Evolutionary conservation across 2,888 invertebrate genomes (phyloP), one percentile per base, ranked within the genome.

Genomic region (Scaptomyza tumidula): DNA sequence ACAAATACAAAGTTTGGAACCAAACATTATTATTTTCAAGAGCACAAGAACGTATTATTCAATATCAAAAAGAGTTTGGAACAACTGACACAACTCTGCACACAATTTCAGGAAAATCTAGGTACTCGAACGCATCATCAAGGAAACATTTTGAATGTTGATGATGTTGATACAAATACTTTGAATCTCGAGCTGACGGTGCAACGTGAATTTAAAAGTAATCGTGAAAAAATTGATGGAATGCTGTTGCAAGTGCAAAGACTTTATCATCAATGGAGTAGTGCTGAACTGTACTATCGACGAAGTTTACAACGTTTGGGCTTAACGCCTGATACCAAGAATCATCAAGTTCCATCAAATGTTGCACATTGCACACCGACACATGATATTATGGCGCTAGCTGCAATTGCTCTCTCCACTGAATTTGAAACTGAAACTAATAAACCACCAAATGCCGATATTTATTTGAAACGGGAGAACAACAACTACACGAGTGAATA

Each of bases 11-110:
- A 6, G 6, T 45, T 9, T 2, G 57, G 64, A 31, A 54, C 88
- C 31, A 84, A 82, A 9, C 68, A 79, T 14, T 66, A 84, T 4
- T 88, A 89, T 65, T 90, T 91, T 57, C 78, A 84, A 3, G 89
- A 90, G 49, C 89, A 91, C 39, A 90, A 91, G 60, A 88, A 83
- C 37, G 78, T 89, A 5, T 63, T 92, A 9, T 90, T 90, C 60
- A 90, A 92, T 16, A 88, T 90, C 3, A 91, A 90, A 60, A 92
- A 91, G 73, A 91, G 91, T 54, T 69, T 91, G 6, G 91, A 90
- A 61, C 86, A 89, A 27, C 89, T 90, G 39, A 64, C 88, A 4
- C 65, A 82, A 44, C 74, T 91, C 7, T 90, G 89, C n/a, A 85
- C 82, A 63, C 84, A 90, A 62, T 92, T 91, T 75, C 75, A 88